Evolutionary conservation across 2,888 invertebrate species (phyloP), one percentile per base, ranked within the genome.

Genomic region (Stenodema calcarata): DNA sequence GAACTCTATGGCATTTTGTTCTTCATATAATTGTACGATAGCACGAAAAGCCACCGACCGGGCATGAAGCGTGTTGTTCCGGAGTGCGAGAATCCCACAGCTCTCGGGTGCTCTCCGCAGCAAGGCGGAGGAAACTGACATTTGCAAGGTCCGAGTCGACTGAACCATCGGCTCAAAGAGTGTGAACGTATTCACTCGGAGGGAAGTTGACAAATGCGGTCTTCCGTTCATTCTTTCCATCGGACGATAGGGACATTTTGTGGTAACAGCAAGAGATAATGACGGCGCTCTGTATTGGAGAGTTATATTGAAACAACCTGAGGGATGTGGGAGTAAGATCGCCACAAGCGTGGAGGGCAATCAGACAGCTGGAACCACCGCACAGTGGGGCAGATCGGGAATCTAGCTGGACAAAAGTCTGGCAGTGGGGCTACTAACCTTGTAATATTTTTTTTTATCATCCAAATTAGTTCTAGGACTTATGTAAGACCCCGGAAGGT

Each of bases 291-390:
- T 44, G 44, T 11, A 75, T 42, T 18, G 30, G n/a, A 27, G 84
- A n/a, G 14, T 12, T 28, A n/a, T 28, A 16, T 44, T 47, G 18
- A 28, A 84, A 84, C 75, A 84, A 84, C 11, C 84, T 73, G 18
- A 84, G 75, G 3, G 84, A 35, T n/a, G 75, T 28, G 23, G 73
- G 70, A 28, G 84, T 73, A 18, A 84, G 73, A 35, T 84, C 84
- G 14, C 84, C 84, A 16, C 84, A 84, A 27, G 84, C 84, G 30
- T 84, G 84, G 12, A 84, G 73, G 42, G 84, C 84, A 12, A 84
- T 47, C 11, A 84, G 70, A 35, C 84, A 84, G 47, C 84, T 28
- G 28, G 47, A 4, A 47, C 54, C 47, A 9, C 18, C 0, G 12
- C n/a, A 35, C 23, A 16, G 70, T 18, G 4, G 16, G n/a, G n/a